Conservation (phyloP, 2,797 vertebrate species). For the Philypnodon macrostomus region DNA sequence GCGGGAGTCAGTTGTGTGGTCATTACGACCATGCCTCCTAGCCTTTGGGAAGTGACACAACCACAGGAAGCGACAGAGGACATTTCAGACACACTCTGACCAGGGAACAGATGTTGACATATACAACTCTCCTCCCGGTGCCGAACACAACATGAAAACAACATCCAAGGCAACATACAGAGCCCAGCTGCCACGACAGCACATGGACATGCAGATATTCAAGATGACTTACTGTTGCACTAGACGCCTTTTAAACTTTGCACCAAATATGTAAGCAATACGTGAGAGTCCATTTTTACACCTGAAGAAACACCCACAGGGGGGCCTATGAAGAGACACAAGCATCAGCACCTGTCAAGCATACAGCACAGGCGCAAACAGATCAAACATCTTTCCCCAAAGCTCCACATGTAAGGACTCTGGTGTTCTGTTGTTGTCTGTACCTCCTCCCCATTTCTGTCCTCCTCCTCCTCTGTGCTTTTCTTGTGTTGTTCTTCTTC, state of each 20-base stretch:
- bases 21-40: constrained; percentile 56
- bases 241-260: constrained; percentile 61
- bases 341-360: constrained; percentile 75
- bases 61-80: constrained; percentile 71
- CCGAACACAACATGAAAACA: constrained; percentile 68
- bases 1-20: constrained; percentile 59
- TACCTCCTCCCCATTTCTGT: constrained; percentile 56
- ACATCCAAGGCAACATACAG: constrained; percentile 63
- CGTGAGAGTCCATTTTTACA: constrained; percentile 67
- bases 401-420: constrained; percentile 72
- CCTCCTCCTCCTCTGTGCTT: constrained; percentile 61
- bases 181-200: constrained; percentile 60
- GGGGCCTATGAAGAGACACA: constrained; percentile 77
- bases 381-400: constrained; percentile 58
- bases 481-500: constrained; percentile 71
- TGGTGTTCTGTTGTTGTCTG: constrained; percentile 69
- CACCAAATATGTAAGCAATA: constrained; percentile 58
- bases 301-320: constrained; percentile 73
- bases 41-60: constrained; percentile 64
- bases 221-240: constrained; percentile 62
- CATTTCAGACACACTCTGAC: constrained; percentile 70
- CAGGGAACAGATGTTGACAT: constrained; percentile 69
- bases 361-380: constrained; percentile 79
- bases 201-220: constrained; percentile 69
- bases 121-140: constrained; percentile 59